phyloP scores from a whole-genome alignment of 2,888 invertebrate species.

The Druceiella hillmani region DNA sequence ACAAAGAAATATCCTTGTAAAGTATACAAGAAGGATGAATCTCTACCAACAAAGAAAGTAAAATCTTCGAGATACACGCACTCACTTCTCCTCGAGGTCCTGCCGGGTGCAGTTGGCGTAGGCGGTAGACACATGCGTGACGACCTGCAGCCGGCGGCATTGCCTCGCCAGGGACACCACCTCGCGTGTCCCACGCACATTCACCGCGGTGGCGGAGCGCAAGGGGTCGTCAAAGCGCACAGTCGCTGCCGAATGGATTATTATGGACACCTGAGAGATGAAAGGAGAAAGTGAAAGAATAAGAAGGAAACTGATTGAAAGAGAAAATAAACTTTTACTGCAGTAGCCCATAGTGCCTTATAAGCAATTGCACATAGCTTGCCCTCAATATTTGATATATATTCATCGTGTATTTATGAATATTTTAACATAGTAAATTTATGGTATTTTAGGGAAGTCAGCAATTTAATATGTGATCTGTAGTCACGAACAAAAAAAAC shows the following conservation, averaged over 20 bases:
- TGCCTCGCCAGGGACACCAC: not conserved
- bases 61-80: slow-evolving; percentile 13
- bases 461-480: no score
- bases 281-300: no score
- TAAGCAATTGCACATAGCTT: no score
- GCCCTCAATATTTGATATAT: no score
- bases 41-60: not conserved
- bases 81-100: slow-evolving; percentile 59
- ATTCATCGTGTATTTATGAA: no score
- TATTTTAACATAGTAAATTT: no score
- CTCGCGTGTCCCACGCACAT: not conserved
- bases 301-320: no score
- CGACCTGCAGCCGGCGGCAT: slow-evolving; percentile 32
- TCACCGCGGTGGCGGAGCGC: slow-evolving; percentile 56
- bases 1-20: not conserved
- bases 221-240: slow-evolving; percentile 76
- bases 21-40: not conserved
- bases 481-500: no score
- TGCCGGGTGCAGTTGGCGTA: slow-evolving; percentile 60
- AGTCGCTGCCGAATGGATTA: slow-evolving; percentile 44
- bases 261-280: slow-evolving; percentile 36
- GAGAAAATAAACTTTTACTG: no score
- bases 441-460: no score
- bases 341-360: no score
- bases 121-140: slow-evolving; percentile 65